These are phyloP conservation scores for Spinibarbus caldwelli DNA, from an alignment of 2,797 vertebrate genomes.

Conservation along the genomic window DNA sequence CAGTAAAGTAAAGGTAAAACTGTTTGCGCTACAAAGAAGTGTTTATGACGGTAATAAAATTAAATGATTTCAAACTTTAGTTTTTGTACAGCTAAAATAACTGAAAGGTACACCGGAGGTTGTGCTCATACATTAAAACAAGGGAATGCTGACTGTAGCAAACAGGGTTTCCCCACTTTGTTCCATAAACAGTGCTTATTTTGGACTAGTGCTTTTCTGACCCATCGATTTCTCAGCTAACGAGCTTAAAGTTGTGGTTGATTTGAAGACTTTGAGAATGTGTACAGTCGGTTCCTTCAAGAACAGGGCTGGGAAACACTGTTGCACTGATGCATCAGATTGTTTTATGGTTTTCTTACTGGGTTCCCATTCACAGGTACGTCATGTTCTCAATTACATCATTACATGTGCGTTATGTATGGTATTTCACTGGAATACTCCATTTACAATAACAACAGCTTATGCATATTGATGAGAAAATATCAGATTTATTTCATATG, in stretches of 20 bases:
- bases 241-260: background rate
- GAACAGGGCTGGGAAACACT: background rate
- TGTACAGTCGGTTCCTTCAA: background rate
- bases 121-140: no score
- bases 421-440: background rate
- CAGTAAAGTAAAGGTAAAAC: background rate
- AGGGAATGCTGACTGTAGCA: no score
- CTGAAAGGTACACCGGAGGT: background rate
- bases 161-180: background rate
- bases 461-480: background rate
- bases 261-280: background rate
- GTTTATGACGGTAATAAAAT: background rate
- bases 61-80: no score
- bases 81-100: background rate
- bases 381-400: background rate
- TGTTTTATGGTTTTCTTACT: background rate
- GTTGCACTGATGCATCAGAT: background rate
- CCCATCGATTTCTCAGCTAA: background rate
- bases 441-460: background rate
- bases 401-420: background rate
- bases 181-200: background rate
- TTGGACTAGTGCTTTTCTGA: background rate
- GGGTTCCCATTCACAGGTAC: no score
- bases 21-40: background rate
- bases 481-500: slow-evolving; percentile 11